Evolutionary conservation across 2,888 invertebrate species (phyloP), one percentile per base, ranked within the genome.

Genomic region (Cacoxenus indagator): DNA sequence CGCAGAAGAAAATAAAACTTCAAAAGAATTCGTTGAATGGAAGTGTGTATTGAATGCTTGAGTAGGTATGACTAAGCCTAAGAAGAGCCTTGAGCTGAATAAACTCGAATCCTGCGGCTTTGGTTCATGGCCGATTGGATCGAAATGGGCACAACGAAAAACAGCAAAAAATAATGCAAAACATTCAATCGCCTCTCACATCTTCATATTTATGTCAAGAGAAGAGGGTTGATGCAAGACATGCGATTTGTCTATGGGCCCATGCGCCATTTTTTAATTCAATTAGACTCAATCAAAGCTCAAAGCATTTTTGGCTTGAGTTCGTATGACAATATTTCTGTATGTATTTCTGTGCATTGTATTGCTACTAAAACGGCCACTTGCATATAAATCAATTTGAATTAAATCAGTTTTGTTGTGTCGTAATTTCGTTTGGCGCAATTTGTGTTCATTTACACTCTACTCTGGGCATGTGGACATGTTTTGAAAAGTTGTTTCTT

Each of bases 281-380:
- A 76, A 76, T 76, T 75, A 73, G 74, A 70, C 68, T 72, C 75
- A 76, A 76, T 76, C 75, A 75, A 72, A 70, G 70, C 67, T 75
- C 75, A 75, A 73, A 67, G 71, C 73, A 68, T 62, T 68, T 64
- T 54, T 14, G 9, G 37, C 5, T 19, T 43, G 6, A 1, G 24
- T 31, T 17, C 19, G 31, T n/a, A 22, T 61, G 14, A 3, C 6
- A 14, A 37, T 54, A 11, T 54, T 22, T 24, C 9, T 17, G 54
- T 54, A 24, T 54, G 26, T 54, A 24, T 24, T 2, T 54, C 19
- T 17, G 24, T 51, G 19, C 51, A 6, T 19, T 51, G 19, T 29
- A 17, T 6, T n/a, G n/a, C 2, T 37, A 22, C 37, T 11, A 46
- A 0, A 64, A n/a, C 14, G 6, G 14, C 22, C 45, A 14, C 22